These are phyloP conservation scores for Mechanitis messenoides DNA, from an alignment of 2,888 invertebrate species.

Conservation along the genomic window DNA sequence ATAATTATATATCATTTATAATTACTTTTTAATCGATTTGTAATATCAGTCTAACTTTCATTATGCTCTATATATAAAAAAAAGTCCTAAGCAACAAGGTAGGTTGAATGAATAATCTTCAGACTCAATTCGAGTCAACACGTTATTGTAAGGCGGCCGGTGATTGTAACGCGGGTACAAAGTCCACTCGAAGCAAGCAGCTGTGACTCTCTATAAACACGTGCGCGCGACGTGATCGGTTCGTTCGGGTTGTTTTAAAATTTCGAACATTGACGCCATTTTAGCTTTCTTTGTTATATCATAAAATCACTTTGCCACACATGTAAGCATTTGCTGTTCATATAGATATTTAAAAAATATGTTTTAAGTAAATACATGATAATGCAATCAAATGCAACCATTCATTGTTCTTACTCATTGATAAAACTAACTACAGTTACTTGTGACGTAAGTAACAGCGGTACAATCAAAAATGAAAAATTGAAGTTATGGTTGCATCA, in stretches of 20 bases:
- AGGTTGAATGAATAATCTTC: slow-evolving; percentile 32
- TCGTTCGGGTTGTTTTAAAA: slow-evolving; percentile 25
- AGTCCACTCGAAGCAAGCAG: slow-evolving; percentile 61
- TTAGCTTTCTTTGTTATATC: slow-evolving; percentile 10
- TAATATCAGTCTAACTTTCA: neutral
- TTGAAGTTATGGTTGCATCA: slow-evolving; percentile 1
- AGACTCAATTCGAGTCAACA: slow-evolving; percentile 37
- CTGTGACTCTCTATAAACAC: slow-evolving; percentile 57
- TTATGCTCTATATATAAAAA: neutral
- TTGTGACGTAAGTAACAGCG: slow-evolving; percentile 1
- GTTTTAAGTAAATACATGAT: no score
- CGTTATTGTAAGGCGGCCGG: slow-evolving; percentile 45
- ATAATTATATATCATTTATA: neutral
- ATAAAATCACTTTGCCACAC: no score
- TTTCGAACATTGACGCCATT: slow-evolving; percentile 27
- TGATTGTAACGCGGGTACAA: slow-evolving; percentile 67
- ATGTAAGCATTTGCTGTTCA: no score
- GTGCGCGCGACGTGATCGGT: slow-evolving; percentile 60
- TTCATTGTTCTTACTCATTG: neutral
- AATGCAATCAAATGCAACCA: no score
- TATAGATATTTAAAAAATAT: no score
- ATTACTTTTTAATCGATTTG: neutral
- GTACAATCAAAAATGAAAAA: slow-evolving; percentile 1
- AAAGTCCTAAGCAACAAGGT: slow-evolving; percentile 15
- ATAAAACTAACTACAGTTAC: neutral